These are phyloP conservation scores for Prosopocoilus inquinatus DNA, from an alignment of 2,888 invertebrate species.

Conservation along the genomic window DNA sequence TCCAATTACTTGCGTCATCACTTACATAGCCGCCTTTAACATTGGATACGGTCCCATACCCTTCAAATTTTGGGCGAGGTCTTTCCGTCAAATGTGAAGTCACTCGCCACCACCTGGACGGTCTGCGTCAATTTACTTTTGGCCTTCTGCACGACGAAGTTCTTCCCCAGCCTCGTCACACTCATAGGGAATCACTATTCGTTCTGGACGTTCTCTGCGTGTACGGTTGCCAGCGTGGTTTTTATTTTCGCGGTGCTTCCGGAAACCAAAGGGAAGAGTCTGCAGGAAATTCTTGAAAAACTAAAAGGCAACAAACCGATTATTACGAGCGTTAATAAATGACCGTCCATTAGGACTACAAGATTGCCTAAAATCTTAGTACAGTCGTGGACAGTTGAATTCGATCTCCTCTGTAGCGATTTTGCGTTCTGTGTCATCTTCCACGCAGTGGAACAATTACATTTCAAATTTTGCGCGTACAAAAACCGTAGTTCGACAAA, in stretches of 20 bases:
- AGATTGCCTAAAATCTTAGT: no score
- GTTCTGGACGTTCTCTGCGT: conserved; percentile 69
- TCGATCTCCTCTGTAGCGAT: no score
- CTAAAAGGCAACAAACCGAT: neutral
- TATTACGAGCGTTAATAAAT: no score
- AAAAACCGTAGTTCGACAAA: no score
- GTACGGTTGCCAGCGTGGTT: conserved; percentile 61
- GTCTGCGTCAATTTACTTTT: conserved; percentile 73
- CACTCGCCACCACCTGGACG: conserved; percentile 70
- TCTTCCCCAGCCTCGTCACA: conserved; percentile 57
- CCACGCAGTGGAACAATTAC: no score
- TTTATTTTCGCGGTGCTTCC: conserved; percentile 54
- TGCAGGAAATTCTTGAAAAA: conserved; percentile 22
- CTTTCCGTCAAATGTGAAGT: conserved; percentile 73
- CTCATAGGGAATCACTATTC: conserved; percentile 62
- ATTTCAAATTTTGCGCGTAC: no score
- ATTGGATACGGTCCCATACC: conserved; percentile 73
- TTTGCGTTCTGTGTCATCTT: no score
- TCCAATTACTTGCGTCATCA: conserved; percentile 66
- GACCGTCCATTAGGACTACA: no score
- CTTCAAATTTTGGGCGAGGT: conserved; percentile 78
- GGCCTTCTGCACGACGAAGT: conserved; percentile 72
- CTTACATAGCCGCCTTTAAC: conserved; percentile 73
- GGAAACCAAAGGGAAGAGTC: conserved; percentile 24
- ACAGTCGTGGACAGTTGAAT: no score